Base-by-base conservation (phyloP, 2,888 invertebrate species). In the Mythimna pallens region DNA sequence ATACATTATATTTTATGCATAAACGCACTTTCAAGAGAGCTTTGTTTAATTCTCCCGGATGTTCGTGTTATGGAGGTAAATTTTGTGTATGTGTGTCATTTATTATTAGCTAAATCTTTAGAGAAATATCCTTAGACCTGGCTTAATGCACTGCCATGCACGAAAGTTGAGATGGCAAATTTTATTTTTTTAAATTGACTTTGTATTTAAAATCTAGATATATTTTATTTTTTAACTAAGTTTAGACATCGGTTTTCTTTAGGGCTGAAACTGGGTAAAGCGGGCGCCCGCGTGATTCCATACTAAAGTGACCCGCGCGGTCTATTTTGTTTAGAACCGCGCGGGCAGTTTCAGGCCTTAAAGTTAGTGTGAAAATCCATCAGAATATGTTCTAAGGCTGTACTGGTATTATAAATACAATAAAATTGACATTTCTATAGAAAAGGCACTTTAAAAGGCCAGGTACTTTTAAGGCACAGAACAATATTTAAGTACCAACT, bases 381-480 rank as follows among this genome's bases (percentile, higher is more conserved):
- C 58, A 59, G 25, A 58, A 57, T 55, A 63, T 62, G 54, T 57
- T 43, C 20, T 69, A 82, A 82, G 72, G 69, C 80, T 82, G 75
- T 66, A 63, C 70, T 64, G 69, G 64, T 70, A 63, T 54, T 73
- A 72, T 74, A 68, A 83, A 80, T 84, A 75, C 75, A 84, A 84
- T 84, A 75, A 74, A 84, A 84, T 86, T 88, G 86, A 86, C 84
- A 80, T 78, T 73, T 70, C 65, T 63, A 67, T 81, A 76, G 67
- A 77, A 75, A 91, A 92, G 92, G 92, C 92, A 92, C 92, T 85
- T 82, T 65, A 65, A 34, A 78, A 91, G 91, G 92, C 91, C 91
- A 88, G 87, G 86, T 89, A 90, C 87, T 82, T 72, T 61, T 90
- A 92, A 92, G 92, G 92, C 92, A 92, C 92, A 86, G 85, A 85